Percentiles rank a stretch among this genome's conserved stretches.
Conservation (phyloP, 2,888 invertebrate species). For the Dolichopus griseipennis region DNA sequence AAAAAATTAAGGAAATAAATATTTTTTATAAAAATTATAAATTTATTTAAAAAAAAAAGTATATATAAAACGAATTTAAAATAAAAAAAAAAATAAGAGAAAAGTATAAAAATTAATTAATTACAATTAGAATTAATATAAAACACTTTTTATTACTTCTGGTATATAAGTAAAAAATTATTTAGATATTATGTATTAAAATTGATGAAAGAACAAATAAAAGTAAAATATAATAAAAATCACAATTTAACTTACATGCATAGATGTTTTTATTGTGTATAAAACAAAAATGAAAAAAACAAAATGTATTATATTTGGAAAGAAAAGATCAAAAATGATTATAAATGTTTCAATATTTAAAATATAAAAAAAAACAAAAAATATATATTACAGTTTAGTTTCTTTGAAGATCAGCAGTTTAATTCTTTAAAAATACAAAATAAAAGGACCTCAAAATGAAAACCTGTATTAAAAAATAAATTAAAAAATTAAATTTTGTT, state of each 20-base stretch:
- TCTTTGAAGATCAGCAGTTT: too few species aligned
- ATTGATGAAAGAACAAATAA: not conserved
- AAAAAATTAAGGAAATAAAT: not conserved
- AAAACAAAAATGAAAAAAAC: not conserved
- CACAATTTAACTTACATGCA: not conserved
- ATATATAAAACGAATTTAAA: constrained; percentile 6
- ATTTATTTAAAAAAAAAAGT: not conserved
- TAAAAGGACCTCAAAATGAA: too few species aligned
- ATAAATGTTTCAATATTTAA: constrained; percentile 3
- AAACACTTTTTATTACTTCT: not conserved
- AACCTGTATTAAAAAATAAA: too few species aligned
- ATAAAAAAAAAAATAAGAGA: not conserved
- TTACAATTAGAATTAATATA: not conserved
- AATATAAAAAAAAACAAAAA: too few species aligned
- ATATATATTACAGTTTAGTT: too few species aligned
- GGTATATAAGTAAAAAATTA: not conserved
- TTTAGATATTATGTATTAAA: constrained; percentile 3
- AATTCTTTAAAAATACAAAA: too few species aligned
- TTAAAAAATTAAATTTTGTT: too few species aligned
- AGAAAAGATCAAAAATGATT: not conserved
- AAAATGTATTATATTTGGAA: not conserved
- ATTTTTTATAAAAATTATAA: constrained; percentile 2
- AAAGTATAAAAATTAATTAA: not conserved
- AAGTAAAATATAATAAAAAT: not conserved
- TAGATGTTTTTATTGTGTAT: not conserved